Evolutionary conservation across 1,140 invertebrate genomes (phyloP).

Genomic region (Hylaeus volcanicus): DNA sequence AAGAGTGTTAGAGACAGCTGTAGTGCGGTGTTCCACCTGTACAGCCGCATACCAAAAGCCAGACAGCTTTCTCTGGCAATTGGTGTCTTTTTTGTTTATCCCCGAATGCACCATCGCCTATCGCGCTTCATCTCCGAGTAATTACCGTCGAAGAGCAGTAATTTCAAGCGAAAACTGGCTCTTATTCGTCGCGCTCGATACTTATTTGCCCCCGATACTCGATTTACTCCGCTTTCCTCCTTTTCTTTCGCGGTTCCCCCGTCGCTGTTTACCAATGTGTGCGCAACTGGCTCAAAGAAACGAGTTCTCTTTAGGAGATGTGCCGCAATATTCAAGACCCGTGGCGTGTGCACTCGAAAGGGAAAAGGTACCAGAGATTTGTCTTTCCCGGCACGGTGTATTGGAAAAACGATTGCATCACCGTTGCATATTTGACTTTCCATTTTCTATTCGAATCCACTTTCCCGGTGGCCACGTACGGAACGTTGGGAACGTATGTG

Average conservation of each 20-base stretch:
- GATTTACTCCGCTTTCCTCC: not conserved
- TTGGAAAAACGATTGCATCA: constrained; percentile 52
- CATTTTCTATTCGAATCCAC: constrained; percentile 52
- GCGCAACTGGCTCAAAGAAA: constrained; percentile 29
- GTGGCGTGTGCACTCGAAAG: constrained; percentile 36
- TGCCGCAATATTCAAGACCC: constrained; percentile 29
- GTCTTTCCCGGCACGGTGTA: constrained; percentile 42
- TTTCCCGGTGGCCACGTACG: constrained; percentile 29
- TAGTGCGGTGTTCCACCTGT: constrained; percentile 41
- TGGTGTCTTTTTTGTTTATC: not conserved
- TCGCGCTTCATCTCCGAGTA: not conserved
- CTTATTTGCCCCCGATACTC: not conserved
- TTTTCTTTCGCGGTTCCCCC: constrained; percentile 2
- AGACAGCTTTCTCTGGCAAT: constrained; percentile 29
- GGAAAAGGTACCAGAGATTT: constrained; percentile 48
- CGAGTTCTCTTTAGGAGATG: constrained; percentile 27
- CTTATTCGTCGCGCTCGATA: not conserved
- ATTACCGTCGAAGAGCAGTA: not conserved
- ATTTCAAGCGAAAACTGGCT: not conserved
- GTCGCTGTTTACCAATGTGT: constrained; percentile 31
- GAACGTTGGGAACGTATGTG: constrained; percentile 16
- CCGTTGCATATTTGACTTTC: constrained; percentile 57
- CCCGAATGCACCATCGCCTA: constrained; percentile 2
- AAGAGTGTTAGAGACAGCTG: constrained; percentile 47
- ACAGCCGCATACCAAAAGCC: constrained; percentile 18